Base-by-base conservation (phyloP, 2,113 vertebrate species). In the Campylomormyrus numenius region DNA sequence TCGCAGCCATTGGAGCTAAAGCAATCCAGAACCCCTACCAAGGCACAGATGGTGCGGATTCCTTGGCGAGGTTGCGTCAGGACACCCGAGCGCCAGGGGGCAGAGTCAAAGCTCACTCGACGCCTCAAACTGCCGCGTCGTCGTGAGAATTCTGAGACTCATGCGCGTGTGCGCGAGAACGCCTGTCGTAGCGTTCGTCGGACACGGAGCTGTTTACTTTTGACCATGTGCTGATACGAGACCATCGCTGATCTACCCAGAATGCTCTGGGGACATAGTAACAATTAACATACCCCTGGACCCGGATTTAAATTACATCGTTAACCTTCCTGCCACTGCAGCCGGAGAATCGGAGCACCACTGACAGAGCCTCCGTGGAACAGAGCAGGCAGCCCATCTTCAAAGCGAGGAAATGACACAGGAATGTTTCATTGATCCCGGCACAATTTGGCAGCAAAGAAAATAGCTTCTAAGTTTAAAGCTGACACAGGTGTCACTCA, bases 231-330 rank as follows among this genome's bases (percentile, higher is more conserved):
- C 35, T 85, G 50, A 39, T 45, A 10, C n/a, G 74, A 39, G 49
- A 89, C 77, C 89, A 56, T 1, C 11, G 8, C 13, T 3, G 62
- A 39, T 62, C 45, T 50, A 19, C 85, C 85, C 85, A 53, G 8
- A n/a, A 42, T 77, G 31, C 85, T 35, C 21, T 49, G 66, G 45
- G 19, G 48, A 46, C 21, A 42, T 31, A 15, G 24, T 46, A 48
- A 87, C 62, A 86, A 86, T 70, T 86, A 66, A 58, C 50, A 31
- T 11, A 42, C 77, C 80, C 27, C 86, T 10, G 52, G 80, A 42
- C 89, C 21, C 7, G 85, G 83, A 90, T 90, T 90, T 90, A 90
- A 85, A 66, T 90, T 46, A 62, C 86, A 70, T 39, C 27, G 8
- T 90, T 62, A 53, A 90, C 89, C 83, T 87, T 35, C 58, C 42